Evolutionary conservation across 2,888 invertebrate genomes (phyloP), one percentile per base, ranked within the genome.

Genomic region (Cartodere bifasciata): DNA sequence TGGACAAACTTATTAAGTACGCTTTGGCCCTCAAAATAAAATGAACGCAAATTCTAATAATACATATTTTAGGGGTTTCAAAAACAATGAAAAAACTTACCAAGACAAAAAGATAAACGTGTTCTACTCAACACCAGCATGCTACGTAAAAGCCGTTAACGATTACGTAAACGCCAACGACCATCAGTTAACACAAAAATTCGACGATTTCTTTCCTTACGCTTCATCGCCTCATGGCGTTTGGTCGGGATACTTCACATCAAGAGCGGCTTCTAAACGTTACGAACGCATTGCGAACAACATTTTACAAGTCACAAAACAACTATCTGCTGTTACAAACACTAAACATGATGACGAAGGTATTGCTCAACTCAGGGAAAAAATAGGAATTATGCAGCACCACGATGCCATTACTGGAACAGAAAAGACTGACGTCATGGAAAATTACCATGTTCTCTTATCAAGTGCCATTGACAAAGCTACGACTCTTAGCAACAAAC

Each of bases 231-330:
- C 73, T 0, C 77, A 87, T 45, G 68, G 83, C 0, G 95, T 77
- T 52, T 97, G 95, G 95, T 87, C 92, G 0, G 95, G 95, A 0
- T 88, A 84, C 49, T 88, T 73, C 48, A 78, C 81, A 0, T 87
- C 87, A 0, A 65, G 87, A 6, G 85, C 87, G 0, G 77, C 83
- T 1, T 64, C 81, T 1, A 87, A 87, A 49, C 73, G 70, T 39
- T 80, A 72, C 41, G 83, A 84, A 50, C 65, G 85, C 16, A 60
- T 70, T 39, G 78, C 76, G 1, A 84, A 84, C 44, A 75, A 72
- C 41, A 72, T 77, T 34, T 49, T 85, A n/a, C 20, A 17, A n/a
- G 20, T 17, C 6, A 17, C 20, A 7, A 17, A 17, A 7, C 20
- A 17, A 17, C 20, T 17, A 17, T 6, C 20, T 17, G 20, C 20